Conservation (phyloP, 2,113 vertebrate genomes). For the Tachysurus fulvidraco region DNA sequence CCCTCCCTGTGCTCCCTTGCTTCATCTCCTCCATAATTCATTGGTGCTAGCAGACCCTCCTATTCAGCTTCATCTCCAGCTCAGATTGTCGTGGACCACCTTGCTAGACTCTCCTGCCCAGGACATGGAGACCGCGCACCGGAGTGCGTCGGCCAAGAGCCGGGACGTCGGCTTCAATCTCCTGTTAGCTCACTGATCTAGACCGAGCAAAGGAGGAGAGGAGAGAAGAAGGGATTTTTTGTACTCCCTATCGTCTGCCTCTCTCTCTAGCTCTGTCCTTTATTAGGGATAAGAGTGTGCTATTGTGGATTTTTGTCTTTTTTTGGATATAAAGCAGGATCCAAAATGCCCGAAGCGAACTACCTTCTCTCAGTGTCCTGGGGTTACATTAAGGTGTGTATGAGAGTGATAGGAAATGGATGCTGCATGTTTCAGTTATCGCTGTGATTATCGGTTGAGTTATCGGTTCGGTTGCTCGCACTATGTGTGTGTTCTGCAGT, state of each 20-base stretch:
- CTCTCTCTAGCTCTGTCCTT: conserved; percentile 47
- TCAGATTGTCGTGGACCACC: conserved; percentile 31
- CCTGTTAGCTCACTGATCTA: conserved; percentile 60
- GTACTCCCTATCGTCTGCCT: conserved; percentile 63
- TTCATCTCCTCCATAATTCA: conserved; percentile 72
- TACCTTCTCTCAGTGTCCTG: conserved; percentile 81
- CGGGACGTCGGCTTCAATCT: conserved; percentile 33
- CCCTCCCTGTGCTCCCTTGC: conserved; percentile 26
- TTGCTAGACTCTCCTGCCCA: neutral
- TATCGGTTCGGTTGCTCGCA: neutral
- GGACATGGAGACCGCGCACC: conserved; percentile 63
- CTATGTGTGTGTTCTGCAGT: conserved; percentile 25
- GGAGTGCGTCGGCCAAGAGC: conserved; percentile 48
- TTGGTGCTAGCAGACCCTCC: conserved; percentile 60
- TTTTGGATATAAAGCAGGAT: conserved; percentile 68
- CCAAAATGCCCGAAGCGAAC: conserved; percentile 83
- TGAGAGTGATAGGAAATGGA: conserved; percentile 13
- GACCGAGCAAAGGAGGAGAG: conserved; percentile 47
- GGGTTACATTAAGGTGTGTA: conserved; percentile 83
- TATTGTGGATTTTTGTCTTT: conserved; percentile 38
- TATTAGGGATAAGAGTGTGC: conserved; percentile 39
- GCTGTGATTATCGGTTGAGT: conserved; percentile 25
- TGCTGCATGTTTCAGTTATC: conserved; percentile 37
- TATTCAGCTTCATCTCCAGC: conserved; percentile 60
- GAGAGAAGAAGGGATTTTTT: conserved; percentile 59